Conservation (phyloP, 2,113 vertebrate species). For the Salvator merianae region DNA sequence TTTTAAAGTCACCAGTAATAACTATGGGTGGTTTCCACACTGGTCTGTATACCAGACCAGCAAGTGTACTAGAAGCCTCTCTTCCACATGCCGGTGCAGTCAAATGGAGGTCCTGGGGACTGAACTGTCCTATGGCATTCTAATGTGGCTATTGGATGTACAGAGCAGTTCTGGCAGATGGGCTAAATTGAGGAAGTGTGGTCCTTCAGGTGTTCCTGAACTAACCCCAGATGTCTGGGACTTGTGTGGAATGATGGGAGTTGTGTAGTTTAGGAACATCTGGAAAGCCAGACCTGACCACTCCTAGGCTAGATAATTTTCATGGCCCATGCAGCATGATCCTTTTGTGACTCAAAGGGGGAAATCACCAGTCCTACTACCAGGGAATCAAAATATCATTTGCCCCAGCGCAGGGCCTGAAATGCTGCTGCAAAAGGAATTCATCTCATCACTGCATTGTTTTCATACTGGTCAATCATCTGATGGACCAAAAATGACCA, state of each 20-base stretch:
- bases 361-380: too few relatives aligned
- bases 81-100: too few relatives aligned
- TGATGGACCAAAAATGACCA: too few relatives aligned
- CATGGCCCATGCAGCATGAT: background rate
- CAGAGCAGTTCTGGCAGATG: background rate
- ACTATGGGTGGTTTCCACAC: background rate
- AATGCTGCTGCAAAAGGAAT: too few relatives aligned
- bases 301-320: background rate
- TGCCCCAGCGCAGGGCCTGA: too few relatives aligned
- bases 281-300: background rate
- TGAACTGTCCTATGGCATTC: background rate
- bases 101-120: too few relatives aligned
- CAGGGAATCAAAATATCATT: too few relatives aligned
- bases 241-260: background rate
- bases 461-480: too few relatives aligned
- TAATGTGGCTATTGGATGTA: background rate
- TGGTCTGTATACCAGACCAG: background rate
- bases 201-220: background rate
- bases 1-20: background rate
- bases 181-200: background rate
- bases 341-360: background rate
- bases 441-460: too few relatives aligned
- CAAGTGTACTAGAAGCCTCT: too few relatives aligned
- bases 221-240: background rate
- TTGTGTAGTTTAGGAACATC: background rate